Base-by-base conservation (phyloP, 35 echinoderm and acorn worm genomes). In the Amphiura filiformis region DNA sequence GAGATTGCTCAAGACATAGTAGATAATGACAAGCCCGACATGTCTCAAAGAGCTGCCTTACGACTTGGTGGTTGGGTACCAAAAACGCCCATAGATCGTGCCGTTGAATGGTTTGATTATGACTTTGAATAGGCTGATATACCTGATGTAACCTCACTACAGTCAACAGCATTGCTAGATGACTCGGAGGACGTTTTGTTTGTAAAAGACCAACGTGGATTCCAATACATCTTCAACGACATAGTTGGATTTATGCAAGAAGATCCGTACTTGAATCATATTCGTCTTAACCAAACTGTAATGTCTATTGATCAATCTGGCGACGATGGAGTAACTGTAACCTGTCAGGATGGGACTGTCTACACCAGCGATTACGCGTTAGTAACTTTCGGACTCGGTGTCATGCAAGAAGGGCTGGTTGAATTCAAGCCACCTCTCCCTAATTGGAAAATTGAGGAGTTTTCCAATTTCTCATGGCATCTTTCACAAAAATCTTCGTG, bases 61-160 rank as follows among this genome's bases (percentile, higher is more conserved):
- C 88, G 88, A 18, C 13, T 90, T 28, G 81, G 79, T 37, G 88
- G 81, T 28, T 90, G 88, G 88, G n/a, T 39, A 1, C 88, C 88
- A 11, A 83, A 76, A 36, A 90, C 88, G 42, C 88, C 88, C 12
- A 38, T 90, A 13, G 79, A 90, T 39, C 57, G 77, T 42, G 65
- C 80, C 13, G 35, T 90, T 18, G 88, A 90, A 42, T 90, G 23
- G 28, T 82, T 84, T 44, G 79, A 84, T 77, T 81, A 82, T 23
- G 88, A 90, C 42, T 90, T 90, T 44, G 88, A 90, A 75, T 90
- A 57, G 64, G 88, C 79, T 23, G 88, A 83, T 76, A 84, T 84
- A 36, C 88, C 88, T 7, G 79, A 0, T 1, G 88, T 90, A 20
- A 90, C 88, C 28, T 90, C 88, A 35, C n/a, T 78, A 9, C 82